Evolutionary conservation across 2,797 vertebrate species (phyloP).

Genomic region (Siniperca obscura): DNA sequence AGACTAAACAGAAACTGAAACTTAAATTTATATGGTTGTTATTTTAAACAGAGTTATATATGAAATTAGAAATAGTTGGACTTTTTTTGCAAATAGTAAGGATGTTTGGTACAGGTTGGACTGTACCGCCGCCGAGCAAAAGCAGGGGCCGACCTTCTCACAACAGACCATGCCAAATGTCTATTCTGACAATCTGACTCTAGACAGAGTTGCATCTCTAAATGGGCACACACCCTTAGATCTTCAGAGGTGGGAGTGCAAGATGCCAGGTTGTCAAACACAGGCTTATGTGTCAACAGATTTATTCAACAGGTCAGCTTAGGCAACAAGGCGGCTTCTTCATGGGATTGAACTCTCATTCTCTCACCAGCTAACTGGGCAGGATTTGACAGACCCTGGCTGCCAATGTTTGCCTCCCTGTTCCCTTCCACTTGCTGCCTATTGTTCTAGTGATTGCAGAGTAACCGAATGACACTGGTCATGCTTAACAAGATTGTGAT

Average conservation of each 20-base stretch:
- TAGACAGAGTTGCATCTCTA: slow-evolving; percentile 31
- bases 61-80: not conserved
- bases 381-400: slow-evolving; percentile 39
- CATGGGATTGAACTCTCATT: slow-evolving; percentile 48
- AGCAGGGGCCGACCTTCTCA: not conserved
- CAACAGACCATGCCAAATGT: slow-evolving; percentile 1
- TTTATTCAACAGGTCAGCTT: slow-evolving; percentile 65
- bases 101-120: not conserved
- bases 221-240: slow-evolving; percentile 41
- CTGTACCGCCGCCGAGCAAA: not conserved
- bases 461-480: slow-evolving; percentile 63
- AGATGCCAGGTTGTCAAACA: slow-evolving; percentile 60
- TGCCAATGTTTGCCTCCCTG: slow-evolving; percentile 53
- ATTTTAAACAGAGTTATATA: slow-evolving; percentile 1
- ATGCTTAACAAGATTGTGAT: slow-evolving; percentile 73
- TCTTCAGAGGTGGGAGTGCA: slow-evolving; percentile 32
- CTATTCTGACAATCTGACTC: slow-evolving; percentile 18
- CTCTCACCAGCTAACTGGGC: slow-evolving; percentile 47
- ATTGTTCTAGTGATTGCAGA: slow-evolving; percentile 63
- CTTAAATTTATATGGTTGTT: not conserved
- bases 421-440: slow-evolving; percentile 47
- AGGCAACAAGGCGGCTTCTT: slow-evolving; percentile 40
- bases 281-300: slow-evolving; percentile 65
- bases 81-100: slow-evolving; percentile 10
- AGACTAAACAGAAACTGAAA: not conserved